These are phyloP conservation scores for Pangasius macronema DNA, from an alignment of 2,797 vertebrate genomes.

Conservation along the genomic window DNA sequence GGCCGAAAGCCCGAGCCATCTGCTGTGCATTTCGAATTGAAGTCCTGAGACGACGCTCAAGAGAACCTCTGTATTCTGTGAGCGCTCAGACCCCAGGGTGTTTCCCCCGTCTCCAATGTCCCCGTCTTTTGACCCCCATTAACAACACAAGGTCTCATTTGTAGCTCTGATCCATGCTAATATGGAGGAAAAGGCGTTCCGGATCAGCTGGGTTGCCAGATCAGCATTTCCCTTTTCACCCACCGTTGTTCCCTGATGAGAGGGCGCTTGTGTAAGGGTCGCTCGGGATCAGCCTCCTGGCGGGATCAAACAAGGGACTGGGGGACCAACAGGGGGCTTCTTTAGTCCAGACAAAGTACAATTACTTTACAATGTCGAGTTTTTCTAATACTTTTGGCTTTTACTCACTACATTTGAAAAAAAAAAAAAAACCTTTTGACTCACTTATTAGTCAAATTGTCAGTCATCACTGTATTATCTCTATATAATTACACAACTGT, in stretches of 20 bases:
- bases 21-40: slow-evolving; percentile 30
- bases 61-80: slow-evolving; percentile 30
- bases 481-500: background rate
- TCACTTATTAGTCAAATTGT: background rate
- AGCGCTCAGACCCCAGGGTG: slow-evolving; percentile 36
- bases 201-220: slow-evolving; percentile 36
- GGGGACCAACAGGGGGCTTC: slow-evolving; percentile 26
- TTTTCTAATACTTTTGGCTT: background rate
- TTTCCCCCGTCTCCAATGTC: slow-evolving; percentile 31
- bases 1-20: slow-evolving; percentile 26
- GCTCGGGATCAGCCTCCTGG: slow-evolving; percentile 37
- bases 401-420: background rate
- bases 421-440: background rate
- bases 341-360: background rate
- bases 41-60: slow-evolving; percentile 8
- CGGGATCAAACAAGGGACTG: slow-evolving; percentile 37
- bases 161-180: slow-evolving; percentile 51
- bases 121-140: slow-evolving; percentile 49
- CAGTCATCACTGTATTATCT: background rate
- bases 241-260: slow-evolving; percentile 33
- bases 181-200: slow-evolving; percentile 33
- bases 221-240: slow-evolving; percentile 33
- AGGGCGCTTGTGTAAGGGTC: slow-evolving; percentile 38
- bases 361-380: background rate
- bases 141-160: slow-evolving; percentile 56